These are phyloP conservation scores for Pseudomyrmex cubaensis DNA, from an alignment of 1,140 invertebrate genomes.

Conservation along the genomic window DNA sequence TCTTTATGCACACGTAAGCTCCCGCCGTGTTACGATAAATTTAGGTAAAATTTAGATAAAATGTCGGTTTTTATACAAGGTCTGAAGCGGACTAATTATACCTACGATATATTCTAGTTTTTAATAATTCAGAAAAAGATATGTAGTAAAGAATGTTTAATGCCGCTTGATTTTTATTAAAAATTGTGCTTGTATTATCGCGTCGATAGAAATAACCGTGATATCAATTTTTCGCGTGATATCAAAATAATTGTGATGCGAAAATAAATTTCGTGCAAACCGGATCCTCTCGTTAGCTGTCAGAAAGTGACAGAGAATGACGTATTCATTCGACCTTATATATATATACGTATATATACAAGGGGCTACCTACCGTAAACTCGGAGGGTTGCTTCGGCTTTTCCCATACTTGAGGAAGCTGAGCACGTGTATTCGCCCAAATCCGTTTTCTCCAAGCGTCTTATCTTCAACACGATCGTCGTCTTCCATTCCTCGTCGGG, in stretches of 20 bases:
- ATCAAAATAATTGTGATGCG: not conserved
- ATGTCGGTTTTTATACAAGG: no score
- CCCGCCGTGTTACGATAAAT: no score
- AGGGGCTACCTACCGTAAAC: constrained; percentile 87
- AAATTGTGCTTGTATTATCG: not conserved
- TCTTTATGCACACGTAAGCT: no score
- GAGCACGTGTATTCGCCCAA: constrained; percentile 91
- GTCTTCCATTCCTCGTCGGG: constrained; percentile 85
- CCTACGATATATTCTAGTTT: no score
- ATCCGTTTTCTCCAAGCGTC: constrained; percentile 87
- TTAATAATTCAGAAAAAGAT: no score
- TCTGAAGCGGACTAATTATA: not conserved
- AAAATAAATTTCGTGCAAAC: not conserved
- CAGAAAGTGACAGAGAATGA: constrained; percentile 15
- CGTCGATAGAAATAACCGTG: not conserved
- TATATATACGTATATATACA: not conserved
- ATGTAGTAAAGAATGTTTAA: no score
- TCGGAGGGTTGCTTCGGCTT: constrained; percentile 88
- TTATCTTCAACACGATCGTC: constrained; percentile 87
- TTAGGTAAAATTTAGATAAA: no score
- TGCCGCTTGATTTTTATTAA: not conserved
- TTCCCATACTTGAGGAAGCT: constrained; percentile 90
- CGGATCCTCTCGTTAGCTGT: not conserved
- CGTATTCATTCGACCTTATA: constrained; percentile 15
- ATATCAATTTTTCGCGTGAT: not conserved